Evolutionary conservation across 2,888 invertebrate genomes (phyloP), one percentile per base, ranked within the genome.

Genomic region (Smittia sp.): DNA sequence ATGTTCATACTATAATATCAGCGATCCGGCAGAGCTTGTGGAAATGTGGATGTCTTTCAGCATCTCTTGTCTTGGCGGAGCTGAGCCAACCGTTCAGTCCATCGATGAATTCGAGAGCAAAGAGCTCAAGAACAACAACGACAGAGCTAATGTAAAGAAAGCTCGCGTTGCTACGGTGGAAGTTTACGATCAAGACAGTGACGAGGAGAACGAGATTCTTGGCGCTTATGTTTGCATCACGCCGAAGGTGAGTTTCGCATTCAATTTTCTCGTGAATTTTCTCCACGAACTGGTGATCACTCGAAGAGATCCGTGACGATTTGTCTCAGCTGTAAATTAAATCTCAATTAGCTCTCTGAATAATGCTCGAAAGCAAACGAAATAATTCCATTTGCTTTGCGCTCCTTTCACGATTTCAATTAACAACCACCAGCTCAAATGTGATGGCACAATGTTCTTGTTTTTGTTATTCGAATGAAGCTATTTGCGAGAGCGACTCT

Each of bases 41-140:
- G 89, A 90, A 79, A 86, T 88, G 84, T 93, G 92, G 92, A 86
- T 90, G 83, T 91, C 92, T 20, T 93, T 87, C 80, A 88, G 88
- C 77, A 83, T 89, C 74, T 88, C 90, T 38, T 83, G 88, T 79
- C 81, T 87, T 76, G 84, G 85, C 76, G 88, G 88, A 39, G 85
- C 85, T 0, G 83, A 86, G 38, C 89, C 91, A 24, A 87, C 85
- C 69, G 75, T 87, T 32, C 86, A 86, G 18, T 82, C 84, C 78
- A 83, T 92, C 67, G 83, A 84, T 75, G 82, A 85, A 78, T 85
- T 90, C 80, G 89, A 87, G 77, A 85, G 88, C 77, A 89, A 87
- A 83, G 88, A 88, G 81, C 85, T 88, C 78, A 73, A 41, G 7
- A 73, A 73, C n/a, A 3, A 65, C 7, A 70, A 27, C 27, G 9